Evolutionary conservation across 1,140 invertebrate species (phyloP).

Genomic region (Alviniconcha marisindica): DNA sequence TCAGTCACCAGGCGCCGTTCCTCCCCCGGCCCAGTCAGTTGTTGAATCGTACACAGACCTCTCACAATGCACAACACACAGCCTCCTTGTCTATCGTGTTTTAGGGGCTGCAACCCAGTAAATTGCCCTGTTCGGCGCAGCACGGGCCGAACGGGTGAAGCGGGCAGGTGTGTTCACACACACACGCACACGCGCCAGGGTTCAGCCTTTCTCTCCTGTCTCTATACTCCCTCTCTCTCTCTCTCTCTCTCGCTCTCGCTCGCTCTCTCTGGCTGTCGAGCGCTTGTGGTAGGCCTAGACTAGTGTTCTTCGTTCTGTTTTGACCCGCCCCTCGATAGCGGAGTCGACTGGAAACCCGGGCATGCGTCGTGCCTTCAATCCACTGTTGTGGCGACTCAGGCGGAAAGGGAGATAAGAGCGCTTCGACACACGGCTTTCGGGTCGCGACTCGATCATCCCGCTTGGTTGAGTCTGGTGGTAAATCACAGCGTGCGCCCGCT

Average conservation of each 20-base stretch:
- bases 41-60: not conserved
- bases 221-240: not conserved
- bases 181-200: not conserved
- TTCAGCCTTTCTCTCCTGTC: no score
- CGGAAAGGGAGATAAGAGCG: slow-evolving; percentile 23
- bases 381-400: not conserved
- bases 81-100: not conserved
- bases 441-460: not conserved
- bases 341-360: not conserved
- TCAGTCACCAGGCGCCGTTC: no score
- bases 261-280: not conserved
- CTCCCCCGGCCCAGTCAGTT: not conserved
- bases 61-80: slow-evolving; percentile 14
- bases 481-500: not conserved
- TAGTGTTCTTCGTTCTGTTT: not conserved
- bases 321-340: no score
- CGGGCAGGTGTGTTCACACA: not conserved
- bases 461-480: not conserved
- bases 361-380: not conserved
- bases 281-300: not conserved
- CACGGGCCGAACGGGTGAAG: no score
- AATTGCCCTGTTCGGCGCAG: not conserved
- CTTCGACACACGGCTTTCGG: not conserved
- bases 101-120: slow-evolving; percentile 18
- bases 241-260: no score